Evolutionary conservation across 2,888 invertebrate genomes (phyloP).

Genomic region (Petrophora chlorosata): DNA sequence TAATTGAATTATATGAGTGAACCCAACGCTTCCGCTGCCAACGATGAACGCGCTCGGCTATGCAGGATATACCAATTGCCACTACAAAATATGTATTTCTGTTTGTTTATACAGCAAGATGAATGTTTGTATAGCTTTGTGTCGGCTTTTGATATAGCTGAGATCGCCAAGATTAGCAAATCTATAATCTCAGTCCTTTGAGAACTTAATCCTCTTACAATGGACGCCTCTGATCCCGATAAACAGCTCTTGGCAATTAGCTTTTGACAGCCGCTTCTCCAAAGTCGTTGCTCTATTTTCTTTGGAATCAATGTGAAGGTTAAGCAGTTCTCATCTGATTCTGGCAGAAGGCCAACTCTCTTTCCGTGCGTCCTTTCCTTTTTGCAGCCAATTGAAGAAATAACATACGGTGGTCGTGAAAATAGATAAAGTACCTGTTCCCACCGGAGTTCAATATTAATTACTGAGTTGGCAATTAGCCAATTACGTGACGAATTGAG

Average conservation of each 20-base stretch:
- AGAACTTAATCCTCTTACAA: conserved; percentile 7
- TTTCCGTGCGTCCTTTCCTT: too few relatives aligned
- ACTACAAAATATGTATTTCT: conserved; percentile 65
- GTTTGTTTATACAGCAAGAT: conserved; percentile 38
- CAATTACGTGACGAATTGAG: conserved; percentile 2
- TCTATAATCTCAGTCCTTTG: conserved; percentile 1
- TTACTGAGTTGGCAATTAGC: background rate
- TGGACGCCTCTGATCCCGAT: conserved; percentile 12
- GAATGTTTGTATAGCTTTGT: background rate
- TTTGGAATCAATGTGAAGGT: conserved; percentile 2
- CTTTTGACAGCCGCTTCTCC: conserved; percentile 5
- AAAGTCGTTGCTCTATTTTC: conserved; percentile 7
- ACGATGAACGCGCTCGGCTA: conserved; percentile 49
- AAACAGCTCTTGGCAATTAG: conserved; percentile 13
- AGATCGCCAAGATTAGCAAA: too few relatives aligned
- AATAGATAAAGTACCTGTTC: too few relatives aligned
- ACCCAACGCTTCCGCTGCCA: conserved; percentile 76
- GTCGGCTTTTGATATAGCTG: too few relatives aligned
- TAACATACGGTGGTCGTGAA: too few relatives aligned
- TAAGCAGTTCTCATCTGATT: background rate
- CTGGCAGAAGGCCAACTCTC: conserved; percentile 1
- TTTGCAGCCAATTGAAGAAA: too few relatives aligned
- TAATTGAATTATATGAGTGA: conserved; percentile 82
- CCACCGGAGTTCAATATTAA: background rate
- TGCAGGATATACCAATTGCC: conserved; percentile 79